Base-by-base conservation (phyloP, 2,113 vertebrate species). In the Alethe diademata region DNA sequence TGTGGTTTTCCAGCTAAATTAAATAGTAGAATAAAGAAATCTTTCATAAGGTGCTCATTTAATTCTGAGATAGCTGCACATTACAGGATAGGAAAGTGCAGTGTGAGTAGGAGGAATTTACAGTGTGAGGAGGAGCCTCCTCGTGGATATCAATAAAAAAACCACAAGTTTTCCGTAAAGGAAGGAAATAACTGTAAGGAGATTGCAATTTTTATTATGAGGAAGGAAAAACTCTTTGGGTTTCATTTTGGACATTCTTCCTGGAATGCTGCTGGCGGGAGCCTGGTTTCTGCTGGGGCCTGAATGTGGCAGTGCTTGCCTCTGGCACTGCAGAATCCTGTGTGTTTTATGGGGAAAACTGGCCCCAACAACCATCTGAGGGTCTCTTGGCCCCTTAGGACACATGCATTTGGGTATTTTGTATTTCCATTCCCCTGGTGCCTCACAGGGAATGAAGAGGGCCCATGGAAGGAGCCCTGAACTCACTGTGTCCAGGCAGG, bases 251-350 rank as follows among this genome's bases (percentile, higher is more conserved):
- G 47, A 17, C 9, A 3, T 83, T 47, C 29, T 78, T 78, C 45
- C 38, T 83, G 79, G 45, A 75, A 28, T 20, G n/a, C 36, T 79
- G 31, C 72, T 51, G 53, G 16, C 24, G 8, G 0, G 0, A 82
- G 14, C 56, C 47, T 5, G 1, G 14, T 45, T 78, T 78, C 61
- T 74, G 14, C 60, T 56, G 82, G 9, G 9, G 5, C 42, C 58
- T 73, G 36, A 58, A 50, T 0, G 0, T 65, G 60, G 14, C 8
- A 2, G 13, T 28, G 29, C 38, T 76, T 79, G 31, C 15, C 47
- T 84, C 26, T 12, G 33, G 54, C 42, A 17, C 58, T 23, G 9
- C 43, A 42, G 71, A 56, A 33, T 74, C 71, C 24, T 54, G 19
- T 2, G 0, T 35, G 5, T 48, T 26, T 76, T 40, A 3, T 50